A percentile compares a stretch with the other conserved stretches of the same genome.
phyloP scores from a whole-genome alignment of 2,113 vertebrate species.

The Raja brachyura region DNA sequence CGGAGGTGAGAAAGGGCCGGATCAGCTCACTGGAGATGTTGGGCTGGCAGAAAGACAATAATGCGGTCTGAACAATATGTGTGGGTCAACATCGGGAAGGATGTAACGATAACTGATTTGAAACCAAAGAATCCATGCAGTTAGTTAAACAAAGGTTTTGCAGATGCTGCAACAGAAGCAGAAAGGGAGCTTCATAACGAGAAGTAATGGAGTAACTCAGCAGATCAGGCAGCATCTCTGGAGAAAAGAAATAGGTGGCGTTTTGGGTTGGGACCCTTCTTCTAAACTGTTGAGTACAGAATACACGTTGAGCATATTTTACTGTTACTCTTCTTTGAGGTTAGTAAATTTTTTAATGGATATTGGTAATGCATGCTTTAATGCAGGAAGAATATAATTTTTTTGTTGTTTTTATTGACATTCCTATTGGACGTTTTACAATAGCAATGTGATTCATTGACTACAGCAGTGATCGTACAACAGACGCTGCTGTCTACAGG shows the following conservation, averaged over 20 bases:
- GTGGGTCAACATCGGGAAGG: neutral
- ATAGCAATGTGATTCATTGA: neutral
- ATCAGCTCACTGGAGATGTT: neutral
- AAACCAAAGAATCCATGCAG: too few species aligned
- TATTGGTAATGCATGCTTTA: neutral
- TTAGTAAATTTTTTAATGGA: neutral
- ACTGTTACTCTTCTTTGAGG: too few species aligned
- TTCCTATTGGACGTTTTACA: neutral
- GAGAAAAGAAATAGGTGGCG: too few species aligned
- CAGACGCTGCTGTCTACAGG: too few species aligned
- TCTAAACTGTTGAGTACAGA: too few species aligned
- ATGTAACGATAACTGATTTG: neutral
- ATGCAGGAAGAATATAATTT: neutral
- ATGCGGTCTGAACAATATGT: neutral
- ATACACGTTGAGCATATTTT: too few species aligned
- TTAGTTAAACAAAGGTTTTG: neutral
- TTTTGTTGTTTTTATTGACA: neutral
- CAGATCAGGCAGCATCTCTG: too few species aligned
- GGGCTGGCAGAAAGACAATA: neutral
- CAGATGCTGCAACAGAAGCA: neutral
- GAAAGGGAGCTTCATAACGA: neutral
- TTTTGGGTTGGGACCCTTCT: too few species aligned
- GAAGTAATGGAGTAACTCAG: too few species aligned
- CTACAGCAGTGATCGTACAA: neutral
- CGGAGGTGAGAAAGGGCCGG: neutral